Evolutionary conservation across 2,113 vertebrate genomes (phyloP).

Genomic region (Rousettus leschenaultii): DNA sequence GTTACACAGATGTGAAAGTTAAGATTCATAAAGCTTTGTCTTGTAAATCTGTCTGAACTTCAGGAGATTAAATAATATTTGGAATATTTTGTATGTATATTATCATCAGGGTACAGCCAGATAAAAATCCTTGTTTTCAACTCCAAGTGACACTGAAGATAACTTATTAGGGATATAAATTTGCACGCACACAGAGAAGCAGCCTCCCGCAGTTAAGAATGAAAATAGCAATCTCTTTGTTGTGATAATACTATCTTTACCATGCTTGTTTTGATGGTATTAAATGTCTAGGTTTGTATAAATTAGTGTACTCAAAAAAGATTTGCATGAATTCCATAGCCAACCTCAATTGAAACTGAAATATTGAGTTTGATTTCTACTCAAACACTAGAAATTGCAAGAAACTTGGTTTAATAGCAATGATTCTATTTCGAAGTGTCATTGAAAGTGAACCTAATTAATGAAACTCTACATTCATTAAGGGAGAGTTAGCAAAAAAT

Average conservation of each 20-base stretch:
- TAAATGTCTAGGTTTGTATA: not conserved
- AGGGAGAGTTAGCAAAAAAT: not conserved
- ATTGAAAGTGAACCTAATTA: not conserved
- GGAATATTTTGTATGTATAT: not conserved
- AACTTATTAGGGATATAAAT: not conserved
- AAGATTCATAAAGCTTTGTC: not conserved
- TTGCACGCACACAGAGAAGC: not conserved
- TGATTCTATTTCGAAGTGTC: not conserved
- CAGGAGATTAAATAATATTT: not conserved
- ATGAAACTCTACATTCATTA: not conserved
- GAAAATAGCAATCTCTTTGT: not conserved
- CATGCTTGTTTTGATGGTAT: not conserved
- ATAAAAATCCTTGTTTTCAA: conserved; percentile 13
- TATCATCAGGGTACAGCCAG: not conserved
- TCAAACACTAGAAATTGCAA: not conserved
- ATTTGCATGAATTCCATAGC: not conserved
- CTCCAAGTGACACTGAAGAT: not conserved
- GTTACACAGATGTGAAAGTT: not conserved
- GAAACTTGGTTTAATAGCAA: not conserved
- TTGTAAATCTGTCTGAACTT: not conserved
- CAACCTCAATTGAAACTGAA: not conserved
- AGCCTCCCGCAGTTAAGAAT: not conserved
- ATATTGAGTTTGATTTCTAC: not conserved
- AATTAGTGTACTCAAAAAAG: not conserved
- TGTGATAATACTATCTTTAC: not conserved